These are phyloP conservation scores for Drosophila neocordata DNA, from an alignment of 1,140 invertebrate genomes.

Conservation along the genomic window DNA sequence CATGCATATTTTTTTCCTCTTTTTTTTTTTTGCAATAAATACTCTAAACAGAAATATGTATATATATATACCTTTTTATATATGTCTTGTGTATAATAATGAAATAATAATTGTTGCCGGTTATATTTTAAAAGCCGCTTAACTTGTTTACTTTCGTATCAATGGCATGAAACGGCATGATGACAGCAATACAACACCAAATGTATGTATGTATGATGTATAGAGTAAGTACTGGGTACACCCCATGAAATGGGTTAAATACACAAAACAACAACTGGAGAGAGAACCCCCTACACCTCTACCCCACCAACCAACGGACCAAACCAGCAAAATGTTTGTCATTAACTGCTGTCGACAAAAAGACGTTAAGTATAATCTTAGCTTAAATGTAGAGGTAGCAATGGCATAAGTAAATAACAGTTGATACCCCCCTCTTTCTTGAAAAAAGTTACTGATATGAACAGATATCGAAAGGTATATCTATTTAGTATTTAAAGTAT, in stretches of 20 bases:
- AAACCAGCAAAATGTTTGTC: slow-evolving; percentile 39
- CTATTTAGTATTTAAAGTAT: too few relatives aligned
- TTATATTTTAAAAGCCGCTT: slow-evolving; percentile 50
- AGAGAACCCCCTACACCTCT: slow-evolving; percentile 3
- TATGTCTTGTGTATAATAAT: not conserved
- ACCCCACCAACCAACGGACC: too few relatives aligned
- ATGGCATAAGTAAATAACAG: slow-evolving; percentile 39
- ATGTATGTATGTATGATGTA: slow-evolving; percentile 33
- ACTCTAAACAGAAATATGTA: not conserved
- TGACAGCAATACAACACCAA: slow-evolving; percentile 2
- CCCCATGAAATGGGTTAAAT: slow-evolving; percentile 45
- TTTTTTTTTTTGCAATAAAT: not conserved
- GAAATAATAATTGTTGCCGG: slow-evolving; percentile 11
- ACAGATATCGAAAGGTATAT: too few relatives aligned
- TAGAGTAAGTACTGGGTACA: slow-evolving; percentile 27
- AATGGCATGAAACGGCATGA: slow-evolving; percentile 39
- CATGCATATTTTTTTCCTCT: too few relatives aligned
- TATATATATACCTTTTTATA: not conserved
- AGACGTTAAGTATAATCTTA: slow-evolving; percentile 33
- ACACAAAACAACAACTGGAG: slow-evolving; percentile 19
- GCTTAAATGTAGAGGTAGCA: slow-evolving; percentile 27
- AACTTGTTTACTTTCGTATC: slow-evolving; percentile 60
- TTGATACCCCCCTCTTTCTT: too few relatives aligned
- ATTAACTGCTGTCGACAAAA: slow-evolving; percentile 36
- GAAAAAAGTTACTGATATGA: too few relatives aligned